Evolutionary conservation across 2,113 vertebrate species (phyloP).

Genomic region (Cisticola juncidis): DNA sequence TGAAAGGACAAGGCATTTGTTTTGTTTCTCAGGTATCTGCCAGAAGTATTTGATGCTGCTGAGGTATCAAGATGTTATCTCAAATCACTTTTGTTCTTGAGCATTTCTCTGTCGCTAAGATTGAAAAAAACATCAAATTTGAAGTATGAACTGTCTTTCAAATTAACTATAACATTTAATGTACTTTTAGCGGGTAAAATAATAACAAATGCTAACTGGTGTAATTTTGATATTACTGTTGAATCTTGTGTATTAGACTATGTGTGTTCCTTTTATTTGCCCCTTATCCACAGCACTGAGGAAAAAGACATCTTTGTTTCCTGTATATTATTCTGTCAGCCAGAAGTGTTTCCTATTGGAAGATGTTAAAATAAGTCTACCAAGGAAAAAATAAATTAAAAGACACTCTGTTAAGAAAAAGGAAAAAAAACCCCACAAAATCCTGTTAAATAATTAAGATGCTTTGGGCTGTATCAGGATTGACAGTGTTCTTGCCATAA

Average conservation of each 20-base stretch:
- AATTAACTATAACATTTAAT: neutral
- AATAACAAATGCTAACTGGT: neutral
- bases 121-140: neutral
- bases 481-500: conserved; percentile 45
- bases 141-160: neutral
- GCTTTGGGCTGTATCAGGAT: conserved; percentile 58
- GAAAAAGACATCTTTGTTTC: neutral
- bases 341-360: neutral
- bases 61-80: neutral
- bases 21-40: neutral
- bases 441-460: conserved; percentile 59
- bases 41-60: neutral
- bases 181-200: neutral
- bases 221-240: neutral
- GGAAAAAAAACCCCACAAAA: neutral
- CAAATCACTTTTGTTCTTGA: neutral
- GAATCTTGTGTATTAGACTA: neutral
- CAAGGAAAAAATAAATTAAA: neutral
- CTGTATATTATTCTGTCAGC: neutral
- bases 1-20: neutral
- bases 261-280: neutral
- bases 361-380: conserved; percentile 19
- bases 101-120: neutral
- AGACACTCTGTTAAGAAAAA: neutral
- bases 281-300: neutral